A percentile compares a stretch with the other conserved stretches of the same genome.
phyloP scores from a whole-genome alignment of 2,113 vertebrate species.

The Steatornis caripensis region DNA sequence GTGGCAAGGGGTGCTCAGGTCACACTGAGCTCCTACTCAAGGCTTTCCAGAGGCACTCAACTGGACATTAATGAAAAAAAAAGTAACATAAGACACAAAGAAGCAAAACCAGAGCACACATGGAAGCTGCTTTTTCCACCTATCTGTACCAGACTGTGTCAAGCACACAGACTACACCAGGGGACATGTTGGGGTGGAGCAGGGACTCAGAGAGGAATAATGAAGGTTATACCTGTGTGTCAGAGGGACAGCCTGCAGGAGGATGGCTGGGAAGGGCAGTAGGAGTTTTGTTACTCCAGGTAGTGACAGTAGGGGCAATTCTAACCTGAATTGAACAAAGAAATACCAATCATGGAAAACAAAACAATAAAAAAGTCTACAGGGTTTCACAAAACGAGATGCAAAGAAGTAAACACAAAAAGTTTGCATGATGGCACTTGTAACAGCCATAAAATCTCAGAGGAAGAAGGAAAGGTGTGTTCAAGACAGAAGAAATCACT shows the following conservation, averaged over 20 bases:
- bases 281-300: constrained; percentile 99
- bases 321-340: constrained; percentile 95
- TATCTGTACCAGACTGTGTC: background rate
- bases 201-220: constrained; percentile 70
- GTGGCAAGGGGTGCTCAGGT: background rate
- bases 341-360: constrained; percentile 86
- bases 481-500: background rate
- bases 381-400: constrained; percentile 47
- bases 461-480: background rate
- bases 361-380: constrained; percentile 61
- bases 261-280: constrained; percentile 93
- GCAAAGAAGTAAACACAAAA: background rate
- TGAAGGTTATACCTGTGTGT: constrained; percentile 88
- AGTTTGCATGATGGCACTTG: constrained; percentile 14
- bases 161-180: background rate
- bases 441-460: background rate
- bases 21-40: background rate
- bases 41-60: background rate
- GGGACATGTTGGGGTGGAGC: constrained; percentile 27
- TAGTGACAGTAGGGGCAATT: constrained; percentile 96
- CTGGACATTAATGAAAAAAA: background rate
- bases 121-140: background rate
- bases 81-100: background rate
- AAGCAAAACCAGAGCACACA: background rate
- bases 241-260: constrained; percentile 86